Evolutionary conservation across 2,888 invertebrate genomes (phyloP), one percentile per base, ranked within the genome.

Genomic region (Caenorhabditis sp.): DNA sequence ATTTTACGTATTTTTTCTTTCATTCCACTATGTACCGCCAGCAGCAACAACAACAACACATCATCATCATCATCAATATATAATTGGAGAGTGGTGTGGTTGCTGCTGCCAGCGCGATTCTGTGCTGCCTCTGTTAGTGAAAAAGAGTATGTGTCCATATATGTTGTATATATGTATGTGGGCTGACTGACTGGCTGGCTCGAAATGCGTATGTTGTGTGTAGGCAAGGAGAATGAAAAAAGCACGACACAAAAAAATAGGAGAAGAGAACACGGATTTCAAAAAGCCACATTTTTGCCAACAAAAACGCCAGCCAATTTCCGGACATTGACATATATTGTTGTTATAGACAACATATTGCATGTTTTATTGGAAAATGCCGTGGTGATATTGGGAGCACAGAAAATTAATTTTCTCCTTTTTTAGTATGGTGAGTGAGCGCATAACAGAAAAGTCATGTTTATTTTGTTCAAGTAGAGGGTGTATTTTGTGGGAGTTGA

Each of bases 61-160:
- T 61, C 70, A 70, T 70, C 65, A 71, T 62, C 64, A 65, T 71
- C 71, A 67, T 72, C 67, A 72, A 72, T 72, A 72, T 67, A 72
- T 72, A 72, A 72, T 72, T 72, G 71, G 64, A 43, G 17, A 43
- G 43, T 43, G 43, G 43, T 43, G 43, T 43, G 43, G 43, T 43
- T 43, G 43, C 43, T 43, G 43, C 43, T 43, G 43, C 43, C 43
- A 43, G 43, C 43, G 43, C 43, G 43, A 43, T 43, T 17, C 43
- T 43, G 12, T 14, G 12, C 17, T 43, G 43, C 43, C 43, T 43
- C 43, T 10, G 43, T 43, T 17, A 43, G 43, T 43, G 43, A 43
- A 43, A 43, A 43, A 43, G 43, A 43, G 43, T 43, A 43, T 43
- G 43, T 43, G 43, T 43, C 43, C 43, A 43, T 43, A 43, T 43